A percentile compares a stretch with the other conserved stretches of the same genome.
Conservation (phyloP, 1,140 invertebrate genomes). For the Theocolax elegans region DNA sequence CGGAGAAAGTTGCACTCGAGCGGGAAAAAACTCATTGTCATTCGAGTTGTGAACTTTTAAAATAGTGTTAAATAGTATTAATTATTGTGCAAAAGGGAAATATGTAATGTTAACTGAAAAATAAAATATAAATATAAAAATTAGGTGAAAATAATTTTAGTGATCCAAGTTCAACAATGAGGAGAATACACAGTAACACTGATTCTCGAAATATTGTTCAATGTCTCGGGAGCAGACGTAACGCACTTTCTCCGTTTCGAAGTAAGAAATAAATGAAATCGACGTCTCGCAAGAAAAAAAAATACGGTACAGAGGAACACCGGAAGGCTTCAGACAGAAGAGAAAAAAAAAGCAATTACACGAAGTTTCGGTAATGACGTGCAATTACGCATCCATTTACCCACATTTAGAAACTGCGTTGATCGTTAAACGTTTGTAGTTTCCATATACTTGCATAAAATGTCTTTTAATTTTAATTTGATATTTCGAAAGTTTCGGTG, state of each 20-base stretch:
- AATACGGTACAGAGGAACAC: background rate
- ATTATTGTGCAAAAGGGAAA: too few species aligned
- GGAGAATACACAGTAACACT: too few species aligned
- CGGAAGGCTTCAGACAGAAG: background rate
- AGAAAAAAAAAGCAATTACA: background rate
- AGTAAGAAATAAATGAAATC: constrained; percentile 39
- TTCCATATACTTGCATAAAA: background rate
- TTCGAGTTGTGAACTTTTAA: too few species aligned
- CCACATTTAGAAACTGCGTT: background rate
- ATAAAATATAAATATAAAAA: too few species aligned
- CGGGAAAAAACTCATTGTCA: too few species aligned
- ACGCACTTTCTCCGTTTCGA: background rate
- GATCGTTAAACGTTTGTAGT: background rate
- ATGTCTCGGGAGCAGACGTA: constrained; percentile 41
- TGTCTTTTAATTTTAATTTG: background rate
- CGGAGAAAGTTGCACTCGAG: constrained; percentile 1
- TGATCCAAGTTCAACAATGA: too few species aligned
- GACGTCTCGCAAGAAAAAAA: background rate
- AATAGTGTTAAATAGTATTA: too few species aligned
- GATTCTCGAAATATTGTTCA: constrained; percentile 46
- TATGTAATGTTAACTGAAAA: too few species aligned
- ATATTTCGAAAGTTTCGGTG: background rate
- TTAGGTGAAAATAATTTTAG: too few species aligned
- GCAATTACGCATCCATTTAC: background rate
- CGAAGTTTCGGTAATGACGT: background rate